These are phyloP conservation scores for Gambusia affinis DNA, from an alignment of 2,113 vertebrate genomes.

Conservation along the genomic window DNA sequence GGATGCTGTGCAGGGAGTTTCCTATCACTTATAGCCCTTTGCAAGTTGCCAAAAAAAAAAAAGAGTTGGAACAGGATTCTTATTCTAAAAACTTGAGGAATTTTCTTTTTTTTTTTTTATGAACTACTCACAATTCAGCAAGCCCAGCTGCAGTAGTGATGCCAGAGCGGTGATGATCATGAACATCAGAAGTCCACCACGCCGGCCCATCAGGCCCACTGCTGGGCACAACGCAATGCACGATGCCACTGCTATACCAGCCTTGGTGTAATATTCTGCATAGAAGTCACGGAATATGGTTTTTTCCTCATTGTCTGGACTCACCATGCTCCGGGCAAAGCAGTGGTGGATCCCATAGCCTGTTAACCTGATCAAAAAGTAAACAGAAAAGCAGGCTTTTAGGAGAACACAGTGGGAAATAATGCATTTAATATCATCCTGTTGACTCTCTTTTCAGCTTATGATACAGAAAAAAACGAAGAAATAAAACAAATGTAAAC, in stretches of 20 bases:
- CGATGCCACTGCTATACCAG: conserved; percentile 89
- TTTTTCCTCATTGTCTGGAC: conserved; percentile 82
- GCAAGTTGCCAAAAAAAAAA: no score
- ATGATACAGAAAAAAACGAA: background rate
- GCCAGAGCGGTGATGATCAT: conserved; percentile 97
- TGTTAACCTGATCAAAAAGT: conserved; percentile 82
- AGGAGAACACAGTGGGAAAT: background rate
- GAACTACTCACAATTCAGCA: conserved; percentile 90
- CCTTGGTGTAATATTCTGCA: conserved; percentile 92
- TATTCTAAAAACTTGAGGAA: background rate
- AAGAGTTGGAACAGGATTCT: background rate
- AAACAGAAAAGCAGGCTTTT: background rate
- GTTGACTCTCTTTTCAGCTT: conserved; percentile 3
- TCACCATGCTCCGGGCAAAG: conserved; percentile 96
- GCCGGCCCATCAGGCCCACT: conserved; percentile 89
- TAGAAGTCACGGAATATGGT: conserved; percentile 91
- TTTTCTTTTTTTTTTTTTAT: background rate
- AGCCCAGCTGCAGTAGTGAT: conserved; percentile 92
- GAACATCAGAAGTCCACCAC: conserved; percentile 92
- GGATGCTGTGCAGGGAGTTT: no score
- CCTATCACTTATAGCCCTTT: no score
- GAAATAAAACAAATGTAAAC: conserved; percentile 24
- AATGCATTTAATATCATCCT: background rate
- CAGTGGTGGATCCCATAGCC: conserved; percentile 98
- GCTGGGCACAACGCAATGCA: conserved; percentile 92